Evolutionary conservation across 2,888 invertebrate species (phyloP).

Genomic region (Polymixis flavicincta): DNA sequence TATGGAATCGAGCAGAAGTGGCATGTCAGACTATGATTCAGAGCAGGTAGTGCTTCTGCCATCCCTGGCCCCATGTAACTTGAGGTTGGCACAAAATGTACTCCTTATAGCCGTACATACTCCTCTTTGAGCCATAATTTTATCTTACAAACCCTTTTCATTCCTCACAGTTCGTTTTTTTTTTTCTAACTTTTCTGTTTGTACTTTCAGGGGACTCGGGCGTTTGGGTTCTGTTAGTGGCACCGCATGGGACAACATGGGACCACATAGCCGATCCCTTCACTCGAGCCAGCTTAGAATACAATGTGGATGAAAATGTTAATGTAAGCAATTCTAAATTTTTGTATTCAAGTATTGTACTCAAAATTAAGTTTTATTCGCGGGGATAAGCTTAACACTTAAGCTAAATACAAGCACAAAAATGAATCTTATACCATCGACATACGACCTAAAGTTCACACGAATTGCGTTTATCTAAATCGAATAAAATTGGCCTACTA

Average conservation of each 20-base stretch:
- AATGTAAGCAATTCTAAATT: slow-evolving; percentile 72
- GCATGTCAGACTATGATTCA: not conserved
- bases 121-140: not conserved
- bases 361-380: not conserved
- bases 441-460: not conserved
- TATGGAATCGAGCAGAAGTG: not conserved
- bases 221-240: slow-evolving; percentile 81
- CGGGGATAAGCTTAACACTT: not conserved
- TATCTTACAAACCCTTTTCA: not conserved
- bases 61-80: not conserved
- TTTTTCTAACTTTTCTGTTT: not conserved
- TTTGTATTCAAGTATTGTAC: not conserved
- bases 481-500: too few relatives aligned
- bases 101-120: not conserved
- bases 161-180: not conserved
- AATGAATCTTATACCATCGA: not conserved
- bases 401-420: not conserved
- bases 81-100: not conserved
- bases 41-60: not conserved
- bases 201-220: slow-evolving; percentile 59
- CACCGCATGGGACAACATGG: slow-evolving; percentile 77
- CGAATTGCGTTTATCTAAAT: too few relatives aligned
- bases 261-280: slow-evolving; percentile 78
- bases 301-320: slow-evolving; percentile 70
- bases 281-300: slow-evolving; percentile 77